Percentiles rank a stretch among this genome's conserved stretches.
Evolutionary conservation across 2,888 invertebrate species (phyloP).

Genomic region (Entomobrya multifasciata): DNA sequence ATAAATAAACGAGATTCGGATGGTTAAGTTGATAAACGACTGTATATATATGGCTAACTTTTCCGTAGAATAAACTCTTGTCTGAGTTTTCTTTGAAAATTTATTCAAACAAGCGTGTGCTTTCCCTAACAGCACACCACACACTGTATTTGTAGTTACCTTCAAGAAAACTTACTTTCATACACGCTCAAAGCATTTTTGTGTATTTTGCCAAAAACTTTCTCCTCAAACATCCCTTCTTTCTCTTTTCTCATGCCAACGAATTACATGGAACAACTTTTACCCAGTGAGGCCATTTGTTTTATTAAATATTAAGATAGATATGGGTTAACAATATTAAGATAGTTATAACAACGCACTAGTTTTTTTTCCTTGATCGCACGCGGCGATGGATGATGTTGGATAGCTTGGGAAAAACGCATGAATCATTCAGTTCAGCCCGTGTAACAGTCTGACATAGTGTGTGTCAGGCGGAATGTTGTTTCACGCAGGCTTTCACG

Average conservation of each 20-base stretch:
- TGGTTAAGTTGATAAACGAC: conserved; percentile 34
- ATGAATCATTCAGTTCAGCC: conserved; percentile 33
- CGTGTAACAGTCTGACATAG: not conserved
- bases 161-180: not conserved
- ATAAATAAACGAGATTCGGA: conserved; percentile 33
- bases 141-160: too few relatives aligned
- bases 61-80: too few relatives aligned
- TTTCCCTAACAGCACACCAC: too few relatives aligned
- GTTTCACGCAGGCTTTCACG: conserved; percentile 1
- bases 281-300: conserved; percentile 10
- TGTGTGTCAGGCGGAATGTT: not conserved
- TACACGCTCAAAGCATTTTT: conserved; percentile 30
- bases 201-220: conserved; percentile 19
- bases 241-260: not conserved
- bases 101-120: too few relatives aligned
- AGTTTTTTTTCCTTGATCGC: not conserved
- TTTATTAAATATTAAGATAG: conserved; percentile 52
- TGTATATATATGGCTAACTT: not conserved
- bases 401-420: conserved; percentile 20
- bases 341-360: conserved; percentile 28
- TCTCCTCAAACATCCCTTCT: conserved; percentile 16
- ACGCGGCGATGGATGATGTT: conserved; percentile 1
- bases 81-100: too few relatives aligned
- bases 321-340: conserved; percentile 43
- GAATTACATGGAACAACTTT: conserved; percentile 14